Conservation (phyloP, 2,113 vertebrate genomes). For the Periophthalmodon schlosseri region DNA sequence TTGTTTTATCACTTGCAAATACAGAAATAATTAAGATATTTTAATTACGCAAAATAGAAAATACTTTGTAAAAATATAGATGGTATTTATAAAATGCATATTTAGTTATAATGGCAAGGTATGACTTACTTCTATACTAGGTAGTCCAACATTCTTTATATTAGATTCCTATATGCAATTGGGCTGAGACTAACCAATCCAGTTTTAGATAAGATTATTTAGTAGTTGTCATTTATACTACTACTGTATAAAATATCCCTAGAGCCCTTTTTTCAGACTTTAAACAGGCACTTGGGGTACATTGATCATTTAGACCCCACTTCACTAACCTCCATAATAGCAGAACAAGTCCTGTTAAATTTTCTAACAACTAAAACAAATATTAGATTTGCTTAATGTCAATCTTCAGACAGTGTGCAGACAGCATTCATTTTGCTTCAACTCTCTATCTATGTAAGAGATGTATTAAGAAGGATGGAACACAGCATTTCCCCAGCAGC, state of each 20-base stretch:
- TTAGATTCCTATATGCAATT: too few species aligned
- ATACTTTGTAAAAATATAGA: neutral
- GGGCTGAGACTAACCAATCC: too few species aligned
- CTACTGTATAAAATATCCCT: neutral
- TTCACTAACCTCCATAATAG: neutral
- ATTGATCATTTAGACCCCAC: neutral
- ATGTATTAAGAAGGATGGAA: constrained; percentile 32
- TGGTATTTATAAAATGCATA: neutral
- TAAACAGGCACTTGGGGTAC: neutral
- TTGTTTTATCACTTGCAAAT: too few species aligned
- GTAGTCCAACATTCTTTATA: neutral
- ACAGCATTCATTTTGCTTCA: neutral
- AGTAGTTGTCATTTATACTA: too few species aligned
- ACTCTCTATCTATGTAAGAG: constrained; percentile 11
- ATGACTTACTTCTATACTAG: neutral
- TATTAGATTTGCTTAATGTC: neutral
- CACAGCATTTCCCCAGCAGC: constrained; percentile 33
- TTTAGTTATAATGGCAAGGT: neutral
- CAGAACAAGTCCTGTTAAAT: neutral
- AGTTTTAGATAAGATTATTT: too few species aligned
- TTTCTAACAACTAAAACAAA: neutral
- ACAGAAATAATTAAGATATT: too few species aligned
- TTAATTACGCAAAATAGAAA: neutral
- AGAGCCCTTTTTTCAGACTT: neutral
- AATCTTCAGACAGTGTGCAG: neutral